phyloP scores from a whole-genome alignment of 2,113 vertebrate species.

The Xenopus borealis region DNA sequence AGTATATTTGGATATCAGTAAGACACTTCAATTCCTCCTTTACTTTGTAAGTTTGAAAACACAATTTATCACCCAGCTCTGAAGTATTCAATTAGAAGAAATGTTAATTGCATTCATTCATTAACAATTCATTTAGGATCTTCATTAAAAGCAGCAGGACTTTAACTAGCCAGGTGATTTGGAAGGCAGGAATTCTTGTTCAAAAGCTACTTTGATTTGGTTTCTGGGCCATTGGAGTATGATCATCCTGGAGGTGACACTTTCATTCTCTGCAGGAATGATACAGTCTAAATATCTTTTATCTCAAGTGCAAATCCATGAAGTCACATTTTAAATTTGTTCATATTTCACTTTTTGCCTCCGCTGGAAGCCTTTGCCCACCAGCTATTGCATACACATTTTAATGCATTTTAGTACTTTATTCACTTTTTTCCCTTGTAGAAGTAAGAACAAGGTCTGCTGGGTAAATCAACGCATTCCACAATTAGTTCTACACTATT shows the following conservation, averaged over 20 bases:
- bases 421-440: constrained; percentile 15
- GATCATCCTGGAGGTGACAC: constrained; percentile 45
- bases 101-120: constrained; percentile 48
- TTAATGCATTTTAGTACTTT: constrained; percentile 9
- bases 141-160: constrained; percentile 45
- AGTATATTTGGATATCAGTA: too few relatives aligned
- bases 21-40: constrained; percentile 11
- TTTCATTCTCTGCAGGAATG: constrained; percentile 40
- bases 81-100: constrained; percentile 47
- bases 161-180: constrained; percentile 46
- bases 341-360: constrained; percentile 36
- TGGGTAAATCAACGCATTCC: constrained; percentile 12
- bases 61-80: constrained; percentile 42
- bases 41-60: constrained; percentile 40
- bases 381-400: constrained; percentile 18
- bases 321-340: constrained; percentile 29
- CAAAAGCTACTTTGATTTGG: constrained; percentile 45
- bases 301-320: constrained; percentile 40
- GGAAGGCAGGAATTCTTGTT: constrained; percentile 43
- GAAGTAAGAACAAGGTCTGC: constrained; percentile 11
- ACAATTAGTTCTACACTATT: constrained; percentile 30
- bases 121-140: constrained; percentile 48
- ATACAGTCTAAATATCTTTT: constrained; percentile 46
- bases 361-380: constrained; percentile 35
- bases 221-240: constrained; percentile 45